These are phyloP conservation scores for Conus betulinus DNA, from an alignment of 1,140 invertebrate genomes.

Conservation along the genomic window DNA sequence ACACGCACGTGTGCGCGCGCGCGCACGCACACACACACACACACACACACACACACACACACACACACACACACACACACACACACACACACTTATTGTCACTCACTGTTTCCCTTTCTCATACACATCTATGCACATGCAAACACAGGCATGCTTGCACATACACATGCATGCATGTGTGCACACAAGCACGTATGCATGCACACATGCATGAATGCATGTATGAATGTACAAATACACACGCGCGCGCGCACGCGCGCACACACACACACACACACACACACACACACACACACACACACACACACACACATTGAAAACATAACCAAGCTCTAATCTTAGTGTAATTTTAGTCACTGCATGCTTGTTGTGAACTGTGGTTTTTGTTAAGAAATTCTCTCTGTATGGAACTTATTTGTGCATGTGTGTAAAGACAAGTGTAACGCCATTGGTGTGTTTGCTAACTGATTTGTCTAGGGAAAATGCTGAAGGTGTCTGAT, in stretches of 20 bases:
- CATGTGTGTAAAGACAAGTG: neutral
- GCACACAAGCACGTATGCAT: neutral
- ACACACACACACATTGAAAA: too few relatives aligned
- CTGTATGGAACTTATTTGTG: neutral
- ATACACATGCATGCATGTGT: neutral
- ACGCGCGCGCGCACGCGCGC: too few relatives aligned
- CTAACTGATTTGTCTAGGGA: constrained; percentile 5
- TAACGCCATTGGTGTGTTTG: neutral
- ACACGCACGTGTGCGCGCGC: neutral
- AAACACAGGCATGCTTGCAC: neutral
- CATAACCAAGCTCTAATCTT: too few relatives aligned
- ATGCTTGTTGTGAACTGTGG: neutral
- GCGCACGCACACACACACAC: neutral
- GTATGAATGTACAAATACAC: too few relatives aligned
- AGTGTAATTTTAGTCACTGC: neutral
- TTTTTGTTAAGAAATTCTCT: too few relatives aligned
- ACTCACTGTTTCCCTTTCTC: too few relatives aligned
- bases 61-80: constrained; percentile 20
- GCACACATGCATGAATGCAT: neutral
- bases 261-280: too few relatives aligned
- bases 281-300: too few relatives aligned
- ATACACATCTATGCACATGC: too few relatives aligned
- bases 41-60: constrained; percentile 13
- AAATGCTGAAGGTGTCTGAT: constrained; percentile 30
- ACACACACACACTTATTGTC: constrained; percentile 12